Evolutionary conservation across 2,113 vertebrate species (phyloP).

Genomic region (Albula glossodonta): DNA sequence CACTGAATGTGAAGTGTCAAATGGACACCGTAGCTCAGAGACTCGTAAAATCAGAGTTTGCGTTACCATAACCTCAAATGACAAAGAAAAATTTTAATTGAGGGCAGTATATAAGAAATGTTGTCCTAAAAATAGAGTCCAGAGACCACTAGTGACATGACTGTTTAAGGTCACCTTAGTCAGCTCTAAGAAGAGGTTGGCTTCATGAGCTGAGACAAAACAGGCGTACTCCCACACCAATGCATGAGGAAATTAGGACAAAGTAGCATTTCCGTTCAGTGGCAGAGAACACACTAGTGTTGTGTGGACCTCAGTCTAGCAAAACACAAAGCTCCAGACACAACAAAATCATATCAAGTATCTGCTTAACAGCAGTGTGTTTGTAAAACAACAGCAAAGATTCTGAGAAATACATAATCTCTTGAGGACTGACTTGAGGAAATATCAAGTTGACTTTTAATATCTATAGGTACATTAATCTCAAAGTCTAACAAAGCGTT

Average conservation of each 20-base stretch:
- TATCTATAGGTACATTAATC: neutral
- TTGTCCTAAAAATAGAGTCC: neutral
- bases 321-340: neutral
- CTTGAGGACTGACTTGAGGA: neutral
- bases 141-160: neutral
- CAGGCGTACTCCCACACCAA: too few relatives aligned
- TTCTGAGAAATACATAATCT: neutral
- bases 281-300: neutral
- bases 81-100: neutral
- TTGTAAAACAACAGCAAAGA: neutral
- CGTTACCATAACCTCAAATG: neutral
- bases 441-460: neutral
- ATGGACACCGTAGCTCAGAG: neutral
- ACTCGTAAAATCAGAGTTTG: neutral
- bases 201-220: neutral
- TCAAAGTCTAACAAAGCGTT: neutral
- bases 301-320: neutral
- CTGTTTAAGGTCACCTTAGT: neutral
- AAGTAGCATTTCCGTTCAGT: neutral
- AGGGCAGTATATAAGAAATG: neutral
- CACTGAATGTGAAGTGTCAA: neutral
- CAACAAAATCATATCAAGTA: neutral
- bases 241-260: neutral
- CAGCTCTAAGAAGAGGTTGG: neutral
- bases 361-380: neutral